These are phyloP conservation scores for Psittacula echo DNA, from an alignment of 2,797 vertebrate species.

Conservation along the genomic window DNA sequence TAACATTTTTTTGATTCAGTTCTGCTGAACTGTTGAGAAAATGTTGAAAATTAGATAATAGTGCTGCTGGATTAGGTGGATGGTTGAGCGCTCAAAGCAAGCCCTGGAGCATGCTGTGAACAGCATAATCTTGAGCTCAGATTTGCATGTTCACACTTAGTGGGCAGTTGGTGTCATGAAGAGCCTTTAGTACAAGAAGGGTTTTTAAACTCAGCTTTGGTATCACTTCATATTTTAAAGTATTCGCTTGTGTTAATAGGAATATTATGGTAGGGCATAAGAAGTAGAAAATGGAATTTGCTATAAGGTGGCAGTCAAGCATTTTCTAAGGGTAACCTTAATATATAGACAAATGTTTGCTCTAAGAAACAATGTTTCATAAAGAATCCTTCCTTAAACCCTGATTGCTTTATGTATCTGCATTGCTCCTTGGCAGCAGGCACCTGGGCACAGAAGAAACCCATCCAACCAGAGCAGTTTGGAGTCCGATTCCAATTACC, in stretches of 20 bases:
- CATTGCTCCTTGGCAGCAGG: slow-evolving; percentile 62
- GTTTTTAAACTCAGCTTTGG: background rate
- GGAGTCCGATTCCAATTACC: slow-evolving; percentile 93
- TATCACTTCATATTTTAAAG: background rate
- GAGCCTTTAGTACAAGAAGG: background rate
- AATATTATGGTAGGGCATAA: background rate
- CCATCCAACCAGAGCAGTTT: slow-evolving; percentile 93
- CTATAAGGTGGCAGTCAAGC: background rate
- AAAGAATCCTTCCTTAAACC: background rate
- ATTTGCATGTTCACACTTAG: background rate
- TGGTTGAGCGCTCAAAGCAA: background rate
- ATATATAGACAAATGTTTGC: background rate
- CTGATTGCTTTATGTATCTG: background rate
- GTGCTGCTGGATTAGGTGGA: background rate
- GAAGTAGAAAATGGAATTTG: background rate
- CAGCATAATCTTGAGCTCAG: background rate
- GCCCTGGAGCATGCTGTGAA: background rate
- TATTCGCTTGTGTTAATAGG: background rate
- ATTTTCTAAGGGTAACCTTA: background rate
- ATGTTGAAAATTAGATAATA: background rate
- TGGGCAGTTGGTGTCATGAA: background rate
- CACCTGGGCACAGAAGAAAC: slow-evolving; percentile 87
- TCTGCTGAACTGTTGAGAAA: background rate
- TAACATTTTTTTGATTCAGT: background rate
- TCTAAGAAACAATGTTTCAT: background rate